phyloP scores from a whole-genome alignment of 2,113 vertebrate genomes.

The Sphaerodactylus townsendi region DNA sequence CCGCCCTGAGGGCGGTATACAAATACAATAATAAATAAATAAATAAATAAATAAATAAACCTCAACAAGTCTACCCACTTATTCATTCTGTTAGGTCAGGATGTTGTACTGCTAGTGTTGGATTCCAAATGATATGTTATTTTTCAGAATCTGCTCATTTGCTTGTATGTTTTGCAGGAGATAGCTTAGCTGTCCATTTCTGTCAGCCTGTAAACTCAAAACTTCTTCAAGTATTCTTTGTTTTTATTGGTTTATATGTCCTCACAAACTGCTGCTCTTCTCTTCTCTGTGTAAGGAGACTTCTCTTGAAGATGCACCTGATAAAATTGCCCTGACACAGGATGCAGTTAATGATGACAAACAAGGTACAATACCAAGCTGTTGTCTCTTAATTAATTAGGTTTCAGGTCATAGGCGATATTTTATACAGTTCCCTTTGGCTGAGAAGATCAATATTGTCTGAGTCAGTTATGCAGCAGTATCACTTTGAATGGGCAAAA shows the following conservation, averaged over 20 bases:
- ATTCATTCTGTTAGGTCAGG: not conserved
- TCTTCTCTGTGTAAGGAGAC: slow-evolving; percentile 70
- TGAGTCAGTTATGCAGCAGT: slow-evolving; percentile 2
- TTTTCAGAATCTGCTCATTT: not conserved
- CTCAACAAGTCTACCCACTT: not conserved
- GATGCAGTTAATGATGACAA: slow-evolving; percentile 72
- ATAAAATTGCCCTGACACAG: slow-evolving; percentile 65
- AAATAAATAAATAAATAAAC: no score
- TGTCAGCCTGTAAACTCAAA: not conserved
- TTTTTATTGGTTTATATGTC: not conserved
- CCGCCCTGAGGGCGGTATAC: no score
- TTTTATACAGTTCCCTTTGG: not conserved
- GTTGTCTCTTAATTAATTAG: slow-evolving; percentile 8
- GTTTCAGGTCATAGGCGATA: not conserved
- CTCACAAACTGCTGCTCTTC: slow-evolving; percentile 46
- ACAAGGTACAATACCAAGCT: slow-evolving; percentile 72
- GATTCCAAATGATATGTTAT: not conserved
- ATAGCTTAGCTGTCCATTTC: not conserved
- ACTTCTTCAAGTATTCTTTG: not conserved
- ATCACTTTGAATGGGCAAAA: not conserved
- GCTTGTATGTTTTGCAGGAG: not conserved
- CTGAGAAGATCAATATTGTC: slow-evolving; percentile 2
- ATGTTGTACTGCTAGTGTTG: not conserved
- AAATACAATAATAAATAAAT: no score
- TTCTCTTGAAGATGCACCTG: slow-evolving; percentile 69